These are phyloP conservation scores for Notolepis coatsorum DNA, from an alignment of 2,797 vertebrate species.

Conservation along the genomic window DNA sequence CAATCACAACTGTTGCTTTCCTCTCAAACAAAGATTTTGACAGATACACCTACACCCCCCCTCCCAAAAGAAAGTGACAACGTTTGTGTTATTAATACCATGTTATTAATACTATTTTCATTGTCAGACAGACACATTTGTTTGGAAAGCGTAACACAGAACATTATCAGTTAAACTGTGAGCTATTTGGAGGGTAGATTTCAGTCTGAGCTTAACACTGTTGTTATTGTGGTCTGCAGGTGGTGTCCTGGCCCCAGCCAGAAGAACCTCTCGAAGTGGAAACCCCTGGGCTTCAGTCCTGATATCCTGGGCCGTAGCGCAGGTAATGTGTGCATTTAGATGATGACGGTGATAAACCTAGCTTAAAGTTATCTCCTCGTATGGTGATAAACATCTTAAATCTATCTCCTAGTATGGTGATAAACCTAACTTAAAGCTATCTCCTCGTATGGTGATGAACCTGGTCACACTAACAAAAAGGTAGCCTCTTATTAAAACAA, in stretches of 20 bases:
- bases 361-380: no score
- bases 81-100: conserved; percentile 7
- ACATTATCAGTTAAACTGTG: conserved; percentile 56
- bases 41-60: no score
- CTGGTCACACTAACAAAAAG: no score
- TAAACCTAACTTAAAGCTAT: no score
- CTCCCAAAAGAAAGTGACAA: conserved; percentile 47
- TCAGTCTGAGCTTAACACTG: conserved; percentile 19
- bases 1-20: no score
- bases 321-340: no score
- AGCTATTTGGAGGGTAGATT: conserved; percentile 7
- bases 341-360: neutral
- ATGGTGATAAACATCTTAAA: no score
- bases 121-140: conserved; percentile 34
- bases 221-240: conserved; percentile 66
- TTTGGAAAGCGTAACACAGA: conserved; percentile 48
- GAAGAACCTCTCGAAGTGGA: conserved; percentile 79
- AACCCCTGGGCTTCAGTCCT: conserved; percentile 88
- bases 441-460: no score
- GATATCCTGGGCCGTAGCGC: conserved; percentile 84
- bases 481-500: no score
- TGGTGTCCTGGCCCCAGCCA: conserved; percentile 76
- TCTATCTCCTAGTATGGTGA: no score
- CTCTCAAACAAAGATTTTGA: no score
- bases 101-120: conserved; percentile 59